These are phyloP conservation scores for Coregonus ussuriensis DNA, from an alignment of 2,797 vertebrate genomes.

Conservation along the genomic window DNA sequence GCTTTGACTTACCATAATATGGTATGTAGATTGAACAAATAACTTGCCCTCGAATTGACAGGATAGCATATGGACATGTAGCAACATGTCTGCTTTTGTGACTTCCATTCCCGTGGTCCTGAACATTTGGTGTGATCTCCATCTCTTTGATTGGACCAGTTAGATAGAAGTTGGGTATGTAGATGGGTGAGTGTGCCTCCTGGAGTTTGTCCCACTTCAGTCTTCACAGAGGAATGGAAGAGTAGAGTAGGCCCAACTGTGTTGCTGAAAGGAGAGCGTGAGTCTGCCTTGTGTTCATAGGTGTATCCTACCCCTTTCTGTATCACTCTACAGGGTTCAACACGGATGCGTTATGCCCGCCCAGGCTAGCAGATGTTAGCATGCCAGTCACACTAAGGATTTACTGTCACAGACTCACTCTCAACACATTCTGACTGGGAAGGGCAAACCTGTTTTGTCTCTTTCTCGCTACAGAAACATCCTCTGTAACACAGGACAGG, in stretches of 20 bases:
- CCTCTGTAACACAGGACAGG: background rate
- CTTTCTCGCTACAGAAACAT: background rate
- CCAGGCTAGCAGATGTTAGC: background rate
- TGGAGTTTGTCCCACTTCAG: background rate
- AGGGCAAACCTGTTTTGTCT: background rate
- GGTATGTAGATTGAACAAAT: slow-evolving; percentile 1
- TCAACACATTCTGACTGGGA: background rate
- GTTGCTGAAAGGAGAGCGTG: background rate
- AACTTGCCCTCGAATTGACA: background rate
- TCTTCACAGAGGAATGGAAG: background rate
- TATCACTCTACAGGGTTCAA: background rate
- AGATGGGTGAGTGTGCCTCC: background rate
- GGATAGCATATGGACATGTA: background rate
- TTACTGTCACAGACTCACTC: background rate
- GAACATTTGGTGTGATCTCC: background rate
- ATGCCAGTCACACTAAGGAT: background rate
- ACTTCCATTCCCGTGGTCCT: background rate
- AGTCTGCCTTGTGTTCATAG: background rate
- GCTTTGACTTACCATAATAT: slow-evolving; percentile 1
- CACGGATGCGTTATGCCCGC: background rate
- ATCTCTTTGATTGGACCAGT: background rate
- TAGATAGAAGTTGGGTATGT: background rate
- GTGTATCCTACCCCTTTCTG: background rate
- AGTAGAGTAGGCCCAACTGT: background rate
- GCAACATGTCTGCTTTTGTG: slow-evolving; percentile 2